Conservation (phyloP, 2,888 invertebrate species). For the Hedychridium roseum region DNA sequence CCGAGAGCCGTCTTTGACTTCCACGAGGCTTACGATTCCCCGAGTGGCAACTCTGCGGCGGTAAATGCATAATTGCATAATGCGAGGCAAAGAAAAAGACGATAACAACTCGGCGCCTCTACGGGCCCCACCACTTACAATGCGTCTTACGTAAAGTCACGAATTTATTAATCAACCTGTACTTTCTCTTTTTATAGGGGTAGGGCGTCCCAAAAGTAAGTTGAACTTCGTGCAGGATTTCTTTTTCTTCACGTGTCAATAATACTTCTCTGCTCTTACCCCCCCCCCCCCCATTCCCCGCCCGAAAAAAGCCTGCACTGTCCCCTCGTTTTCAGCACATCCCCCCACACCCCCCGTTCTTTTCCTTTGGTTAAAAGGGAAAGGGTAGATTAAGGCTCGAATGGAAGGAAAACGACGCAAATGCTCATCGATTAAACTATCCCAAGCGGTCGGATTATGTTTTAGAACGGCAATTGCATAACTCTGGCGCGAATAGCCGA, state of each 20-base stretch:
- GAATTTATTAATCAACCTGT: conserved; percentile 57
- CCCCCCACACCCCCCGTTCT: background rate
- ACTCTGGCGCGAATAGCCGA: conserved; percentile 17
- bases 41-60: no score
- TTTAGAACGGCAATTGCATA: conserved; percentile 24
- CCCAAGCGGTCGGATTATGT: no score
- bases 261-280: conserved; percentile 50
- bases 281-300: conserved; percentile 18
- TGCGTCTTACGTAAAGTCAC: no score
- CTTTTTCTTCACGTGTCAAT: conserved; percentile 57
- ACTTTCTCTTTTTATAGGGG: conserved; percentile 63
- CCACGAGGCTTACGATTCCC: no score
- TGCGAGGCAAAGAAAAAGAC: no score
- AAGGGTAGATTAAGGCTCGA: background rate
- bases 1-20: no score
- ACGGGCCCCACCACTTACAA: no score
- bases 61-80: no score
- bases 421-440: no score
- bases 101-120: no score
- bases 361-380: background rate
- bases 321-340: background rate
- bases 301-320: background rate
- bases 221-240: conserved; percentile 55
- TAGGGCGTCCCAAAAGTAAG: conserved; percentile 65
- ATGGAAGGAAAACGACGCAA: no score